These are phyloP conservation scores for Acanthochromis polyacanthus DNA, from an alignment of 2,113 vertebrate genomes.

Conservation along the genomic window DNA sequence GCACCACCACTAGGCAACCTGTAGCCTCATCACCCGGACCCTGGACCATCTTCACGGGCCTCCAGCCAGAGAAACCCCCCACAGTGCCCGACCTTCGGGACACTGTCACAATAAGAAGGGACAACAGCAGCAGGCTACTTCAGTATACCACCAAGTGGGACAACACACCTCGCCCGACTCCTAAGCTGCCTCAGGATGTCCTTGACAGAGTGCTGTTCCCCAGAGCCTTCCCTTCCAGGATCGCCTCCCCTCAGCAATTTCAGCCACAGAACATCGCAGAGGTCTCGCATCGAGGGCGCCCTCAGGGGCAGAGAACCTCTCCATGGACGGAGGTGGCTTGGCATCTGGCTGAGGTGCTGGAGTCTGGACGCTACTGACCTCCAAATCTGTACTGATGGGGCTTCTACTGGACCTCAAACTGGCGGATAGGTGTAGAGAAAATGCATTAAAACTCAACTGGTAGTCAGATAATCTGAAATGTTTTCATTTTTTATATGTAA, in stretches of 20 bases:
- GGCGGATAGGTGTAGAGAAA: neutral
- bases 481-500: neutral
- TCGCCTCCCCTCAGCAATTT: constrained; percentile 52
- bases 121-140: constrained; percentile 7
- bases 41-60: constrained; percentile 56
- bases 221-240: constrained; percentile 66
- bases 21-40: constrained; percentile 27
- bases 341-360: constrained; percentile 77
- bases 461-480: neutral
- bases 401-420: neutral
- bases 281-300: constrained; percentile 48
- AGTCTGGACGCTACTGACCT: constrained; percentile 71
- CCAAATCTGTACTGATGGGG: neutral
- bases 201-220: constrained; percentile 77
- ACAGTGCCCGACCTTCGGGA: constrained; percentile 58
- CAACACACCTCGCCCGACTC: constrained; percentile 8
- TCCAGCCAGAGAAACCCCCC: constrained; percentile 27
- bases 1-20: constrained; percentile 30
- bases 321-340: constrained; percentile 81
- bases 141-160: constrained; percentile 66
- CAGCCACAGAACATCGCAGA: constrained; percentile 55
- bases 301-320: constrained; percentile 36
- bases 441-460: constrained; percentile 23
- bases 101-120: constrained; percentile 47
- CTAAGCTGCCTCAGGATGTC: constrained; percentile 68